phyloP scores from a whole-genome alignment of 2,888 invertebrate species.

The Pyrrhia umbra region DNA sequence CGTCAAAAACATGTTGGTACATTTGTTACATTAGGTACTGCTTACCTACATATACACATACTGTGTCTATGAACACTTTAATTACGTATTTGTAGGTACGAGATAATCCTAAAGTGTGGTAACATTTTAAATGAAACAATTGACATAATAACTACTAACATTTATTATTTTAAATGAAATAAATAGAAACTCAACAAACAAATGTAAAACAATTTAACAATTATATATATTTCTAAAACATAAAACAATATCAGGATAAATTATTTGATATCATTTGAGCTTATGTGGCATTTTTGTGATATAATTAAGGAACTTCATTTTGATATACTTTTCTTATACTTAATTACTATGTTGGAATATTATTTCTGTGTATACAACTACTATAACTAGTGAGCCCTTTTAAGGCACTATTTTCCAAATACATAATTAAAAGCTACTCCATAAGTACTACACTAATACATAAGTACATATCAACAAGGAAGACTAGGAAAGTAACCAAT shows the following conservation, averaged over 20 bases:
- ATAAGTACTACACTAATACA: constrained; percentile 52
- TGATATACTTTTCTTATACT: constrained; percentile 10
- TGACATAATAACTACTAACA: constrained; percentile 31
- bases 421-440: constrained; percentile 30
- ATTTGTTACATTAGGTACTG: not conserved
- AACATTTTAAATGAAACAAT: constrained; percentile 39
- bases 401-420: constrained; percentile 54
- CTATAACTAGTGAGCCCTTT: constrained; percentile 25
- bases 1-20: not conserved
- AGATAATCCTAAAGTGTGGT: not conserved
- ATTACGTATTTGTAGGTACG: not conserved
- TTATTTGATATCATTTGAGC: constrained; percentile 51
- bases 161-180: constrained; percentile 48
- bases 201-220: constrained; percentile 36
- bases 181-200: constrained; percentile 51
- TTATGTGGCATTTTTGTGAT: constrained; percentile 24
- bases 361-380: not conserved
- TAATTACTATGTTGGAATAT: constrained; percentile 12
- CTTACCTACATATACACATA: not conserved
- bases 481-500: constrained; percentile 45
- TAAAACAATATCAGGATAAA: constrained; percentile 4
- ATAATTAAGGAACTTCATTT: constrained; percentile 39
- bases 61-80: too few species aligned
- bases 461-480: constrained; percentile 55
- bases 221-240: constrained; percentile 18